A percentile compares a stretch with the other conserved stretches of the same genome.
Evolutionary conservation across 2,888 invertebrate species (phyloP).

Genomic region (Meghimatium bilineatum): DNA sequence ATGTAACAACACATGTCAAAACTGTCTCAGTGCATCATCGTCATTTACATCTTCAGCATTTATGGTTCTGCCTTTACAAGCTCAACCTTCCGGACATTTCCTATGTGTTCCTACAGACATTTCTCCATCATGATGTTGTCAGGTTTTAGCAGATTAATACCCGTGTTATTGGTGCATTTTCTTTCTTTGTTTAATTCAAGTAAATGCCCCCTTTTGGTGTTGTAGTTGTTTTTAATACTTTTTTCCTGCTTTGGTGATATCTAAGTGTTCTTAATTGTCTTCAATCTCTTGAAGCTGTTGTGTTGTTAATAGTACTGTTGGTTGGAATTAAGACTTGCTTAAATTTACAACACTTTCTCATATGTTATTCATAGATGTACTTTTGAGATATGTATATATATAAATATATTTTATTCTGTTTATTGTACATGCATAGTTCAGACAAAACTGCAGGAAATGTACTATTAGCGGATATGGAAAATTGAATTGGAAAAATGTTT

Average conservation of each 20-base stretch:
- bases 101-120: no score
- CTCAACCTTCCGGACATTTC: neutral
- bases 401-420: no score
- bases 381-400: no score
- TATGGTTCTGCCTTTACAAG: neutral
- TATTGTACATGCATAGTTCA: no score
- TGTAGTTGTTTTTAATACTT: neutral
- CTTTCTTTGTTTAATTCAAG: neutral
- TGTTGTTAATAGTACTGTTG: neutral
- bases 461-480: neutral
- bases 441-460: no score
- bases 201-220: neutral
- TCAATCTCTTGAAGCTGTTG: neutral
- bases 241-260: neutral
- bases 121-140: neutral
- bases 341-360: neutral
- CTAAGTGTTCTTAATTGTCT: neutral
- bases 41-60: neutral
- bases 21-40: neutral
- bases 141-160: neutral
- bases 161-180: neutral
- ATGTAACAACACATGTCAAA: neutral
- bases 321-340: neutral
- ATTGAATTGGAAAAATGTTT: no score
- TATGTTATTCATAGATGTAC: neutral